phyloP scores from a whole-genome alignment of 2,797 vertebrate genomes.

The Sebastes nivosus region DNA sequence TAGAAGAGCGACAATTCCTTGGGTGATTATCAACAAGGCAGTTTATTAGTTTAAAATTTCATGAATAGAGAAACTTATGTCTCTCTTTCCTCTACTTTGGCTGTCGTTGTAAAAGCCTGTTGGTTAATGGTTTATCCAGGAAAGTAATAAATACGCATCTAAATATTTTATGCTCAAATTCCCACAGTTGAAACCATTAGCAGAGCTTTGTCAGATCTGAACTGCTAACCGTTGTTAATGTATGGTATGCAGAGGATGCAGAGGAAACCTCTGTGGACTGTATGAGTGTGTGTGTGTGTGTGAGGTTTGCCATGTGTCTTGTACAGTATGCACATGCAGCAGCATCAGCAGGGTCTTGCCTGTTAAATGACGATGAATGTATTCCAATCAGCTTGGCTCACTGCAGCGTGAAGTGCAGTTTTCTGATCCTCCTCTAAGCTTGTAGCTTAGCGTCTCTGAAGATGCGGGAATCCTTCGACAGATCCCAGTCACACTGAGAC shows the following conservation, averaged over 20 bases:
- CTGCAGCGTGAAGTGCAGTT: slow-evolving; percentile 65
- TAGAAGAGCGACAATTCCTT: background rate
- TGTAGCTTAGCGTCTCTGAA: slow-evolving; percentile 38
- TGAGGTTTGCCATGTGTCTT: background rate
- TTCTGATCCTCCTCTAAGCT: slow-evolving; percentile 54
- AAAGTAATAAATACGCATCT: slow-evolving; percentile 2
- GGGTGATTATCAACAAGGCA: slow-evolving; percentile 9
- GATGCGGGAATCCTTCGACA: slow-evolving; percentile 30
- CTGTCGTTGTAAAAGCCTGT: background rate
- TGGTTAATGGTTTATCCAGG: background rate
- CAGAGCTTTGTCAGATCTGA: background rate
- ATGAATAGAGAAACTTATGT: slow-evolving; percentile 21
- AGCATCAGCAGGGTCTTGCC: slow-evolving; percentile 46
- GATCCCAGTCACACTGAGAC: slow-evolving; percentile 4
- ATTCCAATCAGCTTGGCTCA: slow-evolving; percentile 59
- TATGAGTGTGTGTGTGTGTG: background rate
- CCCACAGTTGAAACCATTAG: slow-evolving; percentile 4
- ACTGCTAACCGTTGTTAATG: background rate
- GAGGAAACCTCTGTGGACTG: background rate
- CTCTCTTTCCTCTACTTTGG: background rate
- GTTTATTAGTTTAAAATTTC: slow-evolving; percentile 35
- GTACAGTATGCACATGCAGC: slow-evolving; percentile 21
- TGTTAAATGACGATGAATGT: slow-evolving; percentile 80
- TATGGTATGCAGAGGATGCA: background rate
- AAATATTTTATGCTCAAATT: slow-evolving; percentile 23